phyloP scores from a whole-genome alignment of 1,140 invertebrate genomes.

The Caenorhabditis remanei region DNA sequence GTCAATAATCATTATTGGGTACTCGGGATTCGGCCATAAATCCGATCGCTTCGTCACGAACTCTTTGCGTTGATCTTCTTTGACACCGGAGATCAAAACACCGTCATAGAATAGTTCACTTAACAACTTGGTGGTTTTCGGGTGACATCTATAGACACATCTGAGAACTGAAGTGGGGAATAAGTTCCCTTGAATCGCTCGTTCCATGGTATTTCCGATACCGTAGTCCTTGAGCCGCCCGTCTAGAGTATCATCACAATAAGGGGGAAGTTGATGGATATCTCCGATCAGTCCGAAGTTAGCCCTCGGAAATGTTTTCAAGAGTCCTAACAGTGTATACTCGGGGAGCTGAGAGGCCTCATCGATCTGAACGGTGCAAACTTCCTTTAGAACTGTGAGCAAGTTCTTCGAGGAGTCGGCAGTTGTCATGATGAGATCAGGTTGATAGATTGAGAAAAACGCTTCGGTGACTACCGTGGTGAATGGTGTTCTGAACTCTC shows the following conservation, averaged over 20 bases:
- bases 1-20: conserved; percentile 12
- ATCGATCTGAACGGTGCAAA: conserved; percentile 27
- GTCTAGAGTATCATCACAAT: neutral
- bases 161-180: neutral
- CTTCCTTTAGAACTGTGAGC: neutral
- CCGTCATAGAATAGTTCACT: conserved; percentile 40
- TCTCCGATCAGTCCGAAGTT: conserved; percentile 39
- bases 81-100: neutral
- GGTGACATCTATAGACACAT: conserved; percentile 21
- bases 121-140: neutral
- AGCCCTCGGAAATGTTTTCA: neutral
- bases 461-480: neutral
- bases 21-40: conserved; percentile 21
- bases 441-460: conserved; percentile 7
- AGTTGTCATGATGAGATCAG: neutral
- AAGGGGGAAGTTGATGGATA: conserved; percentile 32
- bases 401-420: conserved; percentile 16
- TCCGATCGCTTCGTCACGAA: neutral
- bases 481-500: neutral
- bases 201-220: conserved; percentile 20
- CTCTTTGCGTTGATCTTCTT: neutral
- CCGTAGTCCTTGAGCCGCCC: conserved; percentile 13
- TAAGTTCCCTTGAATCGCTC: neutral
- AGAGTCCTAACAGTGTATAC: neutral
- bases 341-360: conserved; percentile 14